Base-by-base conservation (phyloP, 2,797 vertebrate species). In the Parauchenoglanis ngamensis region DNA sequence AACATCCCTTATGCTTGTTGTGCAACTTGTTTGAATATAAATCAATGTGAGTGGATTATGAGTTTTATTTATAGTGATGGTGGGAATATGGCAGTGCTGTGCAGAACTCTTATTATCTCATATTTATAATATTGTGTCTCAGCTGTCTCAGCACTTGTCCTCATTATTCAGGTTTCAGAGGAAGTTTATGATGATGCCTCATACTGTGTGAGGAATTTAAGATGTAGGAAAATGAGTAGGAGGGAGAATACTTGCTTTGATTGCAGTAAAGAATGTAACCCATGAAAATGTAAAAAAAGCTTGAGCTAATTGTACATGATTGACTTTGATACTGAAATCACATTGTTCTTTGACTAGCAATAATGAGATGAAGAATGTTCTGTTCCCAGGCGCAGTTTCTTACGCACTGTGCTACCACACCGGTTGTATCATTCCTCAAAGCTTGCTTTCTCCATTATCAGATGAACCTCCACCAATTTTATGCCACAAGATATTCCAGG, bases 111-210 rank as follows among this genome's bases (percentile, higher is more conserved):
- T 68, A 70, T 68, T 83, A 82, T 89, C 56, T 82, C 59, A 81
- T 79, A 87, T 90, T 87, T 73, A 84, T 90, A 72, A 85, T 84
- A 49, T 72, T 72, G 59, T 89, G 52, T 84, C 75, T 61, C 44
- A 86, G 31, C 57, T 82, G 67, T 63, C 81, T 65, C 11, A 63
- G 63, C 31, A 28, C 35, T 61, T 63, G 57, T 68, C 40, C 65
- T 56, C 52, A 76, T 73, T 85, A 87, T 67, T 85, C 76, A 73
- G 6, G 28, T 31, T 88, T 73, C 56, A 63, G 56, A 40, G 59
- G 75, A 83, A 23, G 81, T 83, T 70, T 87, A 54, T 56, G 81
- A 87, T 83, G 57, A 76, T 23, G n/a, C 61, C 10, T 56, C 68
- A 65, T 28, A 65, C 57, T 54, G 57, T 46, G 70, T 15, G 44